A percentile compares a stretch with the other conserved stretches of the same genome.
phyloP scores from a whole-genome alignment of 2,797 vertebrate genomes.

The Pteronotus mesoamericanus region DNA sequence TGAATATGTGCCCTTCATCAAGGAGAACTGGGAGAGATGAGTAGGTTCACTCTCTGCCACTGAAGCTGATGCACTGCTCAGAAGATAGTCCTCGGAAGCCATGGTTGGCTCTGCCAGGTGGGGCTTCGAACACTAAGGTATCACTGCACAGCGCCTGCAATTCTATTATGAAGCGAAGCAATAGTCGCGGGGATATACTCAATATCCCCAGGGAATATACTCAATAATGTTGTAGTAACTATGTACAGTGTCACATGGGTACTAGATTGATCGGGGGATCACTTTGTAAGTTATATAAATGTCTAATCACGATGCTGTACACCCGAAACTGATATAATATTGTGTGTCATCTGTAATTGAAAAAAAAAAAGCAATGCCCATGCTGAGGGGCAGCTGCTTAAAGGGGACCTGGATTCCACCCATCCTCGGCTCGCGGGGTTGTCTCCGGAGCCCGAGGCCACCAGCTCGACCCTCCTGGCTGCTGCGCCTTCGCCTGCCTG shows the following conservation, averaged over 20 bases:
- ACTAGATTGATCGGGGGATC: not conserved
- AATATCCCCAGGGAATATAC: not conserved
- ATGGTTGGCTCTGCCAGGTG: not conserved
- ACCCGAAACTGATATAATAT: not conserved
- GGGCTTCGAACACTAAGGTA: not conserved
- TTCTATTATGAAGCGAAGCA: not conserved
- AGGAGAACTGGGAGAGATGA: not conserved
- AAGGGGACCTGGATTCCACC: no score
- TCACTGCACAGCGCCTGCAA: not conserved
- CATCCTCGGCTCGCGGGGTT: not conserved
- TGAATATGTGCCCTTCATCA: not conserved
- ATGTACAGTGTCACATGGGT: not conserved
- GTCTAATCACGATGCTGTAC: not conserved
- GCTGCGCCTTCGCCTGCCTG: not conserved
- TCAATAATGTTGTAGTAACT: not conserved
- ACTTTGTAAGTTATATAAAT: not conserved
- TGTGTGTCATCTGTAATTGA: not conserved
- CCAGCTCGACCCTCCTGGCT: not conserved
- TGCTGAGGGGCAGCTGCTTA: no score
- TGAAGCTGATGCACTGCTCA: fast-evolving
- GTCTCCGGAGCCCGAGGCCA: not conserved
- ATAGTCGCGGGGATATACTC: no score
- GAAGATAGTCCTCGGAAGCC: not conserved
- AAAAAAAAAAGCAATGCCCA: not conserved
- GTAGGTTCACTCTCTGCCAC: not conserved